Base-by-base conservation (phyloP, 2,888 invertebrate genomes). In the Macrophya annulata region DNA sequence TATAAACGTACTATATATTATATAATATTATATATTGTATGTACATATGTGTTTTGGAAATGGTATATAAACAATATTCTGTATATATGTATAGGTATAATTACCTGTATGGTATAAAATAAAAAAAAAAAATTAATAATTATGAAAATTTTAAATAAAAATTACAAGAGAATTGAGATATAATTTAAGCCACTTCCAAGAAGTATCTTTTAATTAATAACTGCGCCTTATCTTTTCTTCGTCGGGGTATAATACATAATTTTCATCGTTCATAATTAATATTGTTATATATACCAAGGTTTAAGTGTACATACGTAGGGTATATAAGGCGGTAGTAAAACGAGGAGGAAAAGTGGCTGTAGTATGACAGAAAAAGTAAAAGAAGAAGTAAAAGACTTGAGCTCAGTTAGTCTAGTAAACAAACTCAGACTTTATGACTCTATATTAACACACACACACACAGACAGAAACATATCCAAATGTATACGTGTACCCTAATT, bases 331-430 rank as follows among this genome's bases (percentile, higher is more conserved):
- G 62, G 62, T 62, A 62, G 25, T 62, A 62, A 62, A 25, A 62
- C 62, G 12, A 62, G 10, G n/a, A 62, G 25, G 25, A 62, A 25
- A 62, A 62, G 62, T 62, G 62, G 25, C 25, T 25, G 51, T 17
- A 31, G 4, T 62, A 25, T 62, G 25, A 62, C 55, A n/a, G 25
- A 62, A 25, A 5, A 31, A 31, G 31, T 2, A 31, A 3, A 31
- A 31, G 31, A 31, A 31, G 31, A 31, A 31, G 31, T 2, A 31
- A 3, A 68, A 68, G 37, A 37, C 17, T 68, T 5, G 68, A 68
- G 68, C 17, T 37, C 15, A 68, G 37, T 37, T 68, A 68, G 68
- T 68, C 25, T 68, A 12, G 68, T 25, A 62, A 62, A 62, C 62
- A 68, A 68, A 68, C 37, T 68, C 37, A 68, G 15, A 37, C 37